Base-by-base conservation (phyloP, 2,113 vertebrate genomes). In the Ondatra zibethicus region DNA sequence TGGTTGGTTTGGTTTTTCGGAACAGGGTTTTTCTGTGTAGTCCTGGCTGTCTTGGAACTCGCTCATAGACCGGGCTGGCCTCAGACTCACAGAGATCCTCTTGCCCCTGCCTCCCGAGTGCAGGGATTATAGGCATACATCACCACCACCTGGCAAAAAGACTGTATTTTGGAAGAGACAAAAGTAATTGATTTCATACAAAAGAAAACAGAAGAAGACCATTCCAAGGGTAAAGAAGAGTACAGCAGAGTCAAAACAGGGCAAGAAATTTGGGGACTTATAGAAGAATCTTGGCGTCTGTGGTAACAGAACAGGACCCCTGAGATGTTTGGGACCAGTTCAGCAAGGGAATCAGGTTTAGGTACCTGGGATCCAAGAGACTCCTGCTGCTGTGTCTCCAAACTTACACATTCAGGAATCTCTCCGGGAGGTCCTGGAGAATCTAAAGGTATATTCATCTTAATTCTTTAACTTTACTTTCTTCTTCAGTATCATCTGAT, bases 391-490 rank as follows among this genome's bases (percentile, higher is more conserved):
- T 47, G 11, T 36, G 21, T 75, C 45, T 39, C 52, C 52, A 89
- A 63, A 8, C n/a, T 61, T 1, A 47, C 13, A 11, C 10, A 3
- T 3, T 68, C 66, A 33, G 42, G 65, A 45, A n/a, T 58, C 21
- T 78, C 16, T 31, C 14, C 52, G 2, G 25, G 17, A 58, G 63
- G 47, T 77, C 31, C 84, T 94, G 58, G 14, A 33, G 58, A 77
- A 66, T 55, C 39, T 55, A 70, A 1, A 42, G 39, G 19, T 19
- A 27, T 70, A 52, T 29, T 33, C 27, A 93, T 47, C 78, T 50
- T 88, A 39, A 45, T 78, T 77, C 33, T 96, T 89, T 58, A 72
- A 88, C 31, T 91, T 39, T 77, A 23, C 17, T 88, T 72, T 84
- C 50, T 80, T 65, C 31, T 93, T 94, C 55, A 19, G 66, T 5